Evolutionary conservation across 2,113 vertebrate species (phyloP), one percentile per base, ranked within the genome.

Genomic region (Eulemur rufifrons): DNA sequence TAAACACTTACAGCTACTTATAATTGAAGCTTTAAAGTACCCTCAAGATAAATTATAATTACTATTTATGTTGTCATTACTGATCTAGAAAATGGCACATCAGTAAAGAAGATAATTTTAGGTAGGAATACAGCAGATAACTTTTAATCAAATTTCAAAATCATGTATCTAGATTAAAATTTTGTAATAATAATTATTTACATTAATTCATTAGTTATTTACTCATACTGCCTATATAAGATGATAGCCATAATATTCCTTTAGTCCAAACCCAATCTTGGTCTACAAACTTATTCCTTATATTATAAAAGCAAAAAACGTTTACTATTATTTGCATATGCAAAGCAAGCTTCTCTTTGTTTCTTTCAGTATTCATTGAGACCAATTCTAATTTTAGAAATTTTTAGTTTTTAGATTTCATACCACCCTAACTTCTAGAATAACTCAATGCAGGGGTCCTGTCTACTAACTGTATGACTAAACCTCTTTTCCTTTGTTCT

Each of bases 11-110:
- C 7, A 54, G 25, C 34, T 80, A 86, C 66, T 91, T 89, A 91
- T 8, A 88, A 23, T n/a, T 91, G 73, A 83, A 90, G 27, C 82
- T 95, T 90, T 94, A 83, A 96, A 97, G 54, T 71, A 86, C 14
- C 3, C 61, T 86, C 39, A 96, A 91, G 77, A 96, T 82, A 97
- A 93, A 95, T 23, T 89, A 0, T 91, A 95, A 98, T 97, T 95
- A 86, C 61, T 91, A 83, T 77, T 95, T 86, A 94, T 87, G 81
- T 91, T 91, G 88, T 81, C 80, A 54, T 86, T 93, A 83, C 47
- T 82, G 29, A 95, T 80, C 42, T 69, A 68, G 54, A 95, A 34
- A 95, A 78, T 32, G 34, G 47, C 63, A 23, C 25, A 84, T 39
- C 27, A 91, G 8, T 73, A 42, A 93, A 77, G n/a, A 42, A 93